Base-by-base conservation (phyloP, 2,113 vertebrate genomes). In the Syngnathoides biaculeatus region DNA sequence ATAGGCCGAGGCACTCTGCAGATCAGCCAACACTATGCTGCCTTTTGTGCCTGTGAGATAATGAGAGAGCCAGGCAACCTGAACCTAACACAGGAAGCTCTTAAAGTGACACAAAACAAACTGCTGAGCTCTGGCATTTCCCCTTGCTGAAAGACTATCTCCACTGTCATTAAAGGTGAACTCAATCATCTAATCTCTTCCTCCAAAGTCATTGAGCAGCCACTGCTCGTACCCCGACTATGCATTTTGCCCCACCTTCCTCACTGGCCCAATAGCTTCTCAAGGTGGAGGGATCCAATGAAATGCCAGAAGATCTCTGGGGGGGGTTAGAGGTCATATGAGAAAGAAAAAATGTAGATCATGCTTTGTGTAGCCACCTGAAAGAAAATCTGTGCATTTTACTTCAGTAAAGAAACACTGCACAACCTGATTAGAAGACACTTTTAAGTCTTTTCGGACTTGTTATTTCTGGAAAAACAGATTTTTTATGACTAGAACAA, bases 31-130 rank as follows among this genome's bases (percentile, higher is more conserved):
- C 80, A 67, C 76, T 67, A 71, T 74, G 80, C 83, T 79, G 84
- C 74, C 82, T 84, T 87, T 89, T 88, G 84, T 87, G 79, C 60
- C 69, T 69, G 20, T 48, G 80, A 92, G 89, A 91, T 88, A 90
- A 90, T 88, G 82, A 83, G 78, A 68, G 78, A 84, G 81, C 85
- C 75, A 78, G 67, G 91, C 86, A 92, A 93, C 90, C 87, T 89
- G 92, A 93, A 91, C 89, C 90, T 86, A 88, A 85, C 88, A 90
- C 87, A 92, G 92, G 92, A 93, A 93, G 88, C 90, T 91, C 89
- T 89, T 86, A 90, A 86, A 87, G 86, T 88, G 69, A 86, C 83
- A 84, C 83, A 86, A 91, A 91, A 90, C 88, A 92, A 93, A 92
- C 87, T 86, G 85, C 90, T 91, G 87, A 90, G 89, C 86, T 89